Conservation (phyloP, 2,113 vertebrate species). For the Pseudopipra pipra region DNA sequence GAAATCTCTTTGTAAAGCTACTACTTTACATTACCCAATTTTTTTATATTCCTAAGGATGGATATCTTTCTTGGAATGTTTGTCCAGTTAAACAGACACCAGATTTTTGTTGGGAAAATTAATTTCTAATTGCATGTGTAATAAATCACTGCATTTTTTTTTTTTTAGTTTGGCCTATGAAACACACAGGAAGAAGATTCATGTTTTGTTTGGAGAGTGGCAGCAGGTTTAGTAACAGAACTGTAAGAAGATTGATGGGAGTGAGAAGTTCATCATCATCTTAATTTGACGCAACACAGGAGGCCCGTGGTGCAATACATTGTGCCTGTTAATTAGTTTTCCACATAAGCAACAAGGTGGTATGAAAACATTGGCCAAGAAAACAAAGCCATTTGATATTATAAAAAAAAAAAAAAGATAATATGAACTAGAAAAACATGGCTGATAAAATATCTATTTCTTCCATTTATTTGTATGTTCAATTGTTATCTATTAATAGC, state of each 20-base stretch:
- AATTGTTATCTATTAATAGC: not conserved
- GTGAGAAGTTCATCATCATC: not conserved
- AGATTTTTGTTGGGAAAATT: not conserved
- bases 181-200: not conserved
- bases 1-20: not conserved
- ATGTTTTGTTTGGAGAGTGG: not conserved
- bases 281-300: not conserved
- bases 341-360: not conserved
- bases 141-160: not conserved
- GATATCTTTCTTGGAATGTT: not conserved
- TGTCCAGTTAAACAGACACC: not conserved
- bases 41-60: not conserved
- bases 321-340: not conserved
- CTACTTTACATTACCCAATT: not conserved
- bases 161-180: not conserved
- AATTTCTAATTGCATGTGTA: not conserved
- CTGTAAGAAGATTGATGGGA: not conserved
- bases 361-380: not conserved
- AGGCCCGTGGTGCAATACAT: not conserved
- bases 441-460: not conserved
- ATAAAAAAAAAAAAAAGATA: not conserved
- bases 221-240: not conserved
- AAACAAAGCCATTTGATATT: not conserved
- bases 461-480: not conserved
- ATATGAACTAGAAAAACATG: not conserved